Evolutionary conservation across 2,113 vertebrate genomes (phyloP).

Genomic region (Percina caprodes): DNA sequence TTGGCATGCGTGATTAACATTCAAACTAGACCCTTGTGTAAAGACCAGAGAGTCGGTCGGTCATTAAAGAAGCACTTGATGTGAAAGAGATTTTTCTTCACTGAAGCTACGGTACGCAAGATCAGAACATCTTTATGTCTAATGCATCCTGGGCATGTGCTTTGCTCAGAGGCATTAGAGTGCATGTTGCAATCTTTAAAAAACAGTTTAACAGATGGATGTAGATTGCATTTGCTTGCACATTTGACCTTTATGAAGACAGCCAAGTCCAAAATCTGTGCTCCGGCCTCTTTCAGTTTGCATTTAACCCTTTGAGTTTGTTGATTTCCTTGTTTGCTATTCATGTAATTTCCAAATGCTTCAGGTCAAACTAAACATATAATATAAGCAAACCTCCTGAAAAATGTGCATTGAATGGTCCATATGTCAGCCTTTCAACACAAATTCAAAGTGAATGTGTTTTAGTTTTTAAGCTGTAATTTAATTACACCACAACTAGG

Average conservation of each 20-base stretch:
- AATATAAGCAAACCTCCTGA: background rate
- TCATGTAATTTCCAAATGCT: background rate
- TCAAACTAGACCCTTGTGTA: background rate
- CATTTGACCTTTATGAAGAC: background rate
- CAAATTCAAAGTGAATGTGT: slow-evolving; percentile 1
- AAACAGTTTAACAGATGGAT: slow-evolving; percentile 8
- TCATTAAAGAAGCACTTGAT: background rate
- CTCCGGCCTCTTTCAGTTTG: background rate
- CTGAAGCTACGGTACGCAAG: background rate
- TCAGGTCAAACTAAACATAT: background rate
- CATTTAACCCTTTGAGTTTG: background rate
- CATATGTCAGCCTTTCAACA: slow-evolving; percentile 18
- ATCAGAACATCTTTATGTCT: background rate
- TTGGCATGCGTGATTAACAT: background rate
- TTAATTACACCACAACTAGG: slow-evolving; percentile 10
- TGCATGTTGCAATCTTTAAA: too few relatives aligned
- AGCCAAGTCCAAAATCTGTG: background rate
- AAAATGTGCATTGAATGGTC: slow-evolving; percentile 10
- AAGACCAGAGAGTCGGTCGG: background rate
- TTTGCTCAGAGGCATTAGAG: slow-evolving; percentile 6
- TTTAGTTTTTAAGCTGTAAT: background rate
- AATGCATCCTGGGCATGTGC: background rate
- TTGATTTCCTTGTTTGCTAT: background rate
- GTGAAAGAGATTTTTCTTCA: background rate
- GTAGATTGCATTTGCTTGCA: background rate